Conservation (phyloP, 2,888 invertebrate genomes). For the Dasysyrphus albostriatus region DNA sequence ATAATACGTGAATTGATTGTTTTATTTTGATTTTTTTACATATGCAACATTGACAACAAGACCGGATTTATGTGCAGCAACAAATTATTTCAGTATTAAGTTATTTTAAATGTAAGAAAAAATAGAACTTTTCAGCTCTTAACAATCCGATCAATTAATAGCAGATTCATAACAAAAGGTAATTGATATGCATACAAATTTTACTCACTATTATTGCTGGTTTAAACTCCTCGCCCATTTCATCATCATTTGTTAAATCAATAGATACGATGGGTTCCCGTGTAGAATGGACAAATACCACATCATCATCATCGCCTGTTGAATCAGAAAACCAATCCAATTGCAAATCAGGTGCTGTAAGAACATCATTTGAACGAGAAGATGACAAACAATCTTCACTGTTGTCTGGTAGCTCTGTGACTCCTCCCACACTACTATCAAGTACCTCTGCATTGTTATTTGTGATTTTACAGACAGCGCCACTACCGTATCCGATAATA, state of each 20-base stretch:
- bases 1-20: too few species aligned
- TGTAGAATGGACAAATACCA: slow-evolving; percentile 83
- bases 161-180: too few species aligned
- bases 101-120: too few species aligned
- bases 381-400: slow-evolving; percentile 48
- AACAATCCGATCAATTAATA: too few species aligned
- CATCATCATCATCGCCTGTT: slow-evolving; percentile 87
- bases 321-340: slow-evolving; percentile 89
- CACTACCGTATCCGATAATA: not conserved
- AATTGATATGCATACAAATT: too few species aligned
- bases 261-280: slow-evolving; percentile 85
- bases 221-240: slow-evolving; percentile 77
- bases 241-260: slow-evolving; percentile 87
- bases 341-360: slow-evolving; percentile 88
- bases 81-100: too few species aligned
- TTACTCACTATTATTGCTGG: slow-evolving; percentile 48
- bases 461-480: slow-evolving; percentile 40
- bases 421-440: slow-evolving; percentile 7
- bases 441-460: slow-evolving; percentile 27
- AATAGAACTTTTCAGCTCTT: too few species aligned
- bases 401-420: slow-evolving; percentile 9
- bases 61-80: too few species aligned
- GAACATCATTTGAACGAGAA: slow-evolving; percentile 77
- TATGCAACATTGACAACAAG: too few species aligned
- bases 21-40: too few species aligned